phyloP scores from a whole-genome alignment of 2,888 invertebrate species.

The Scaptomyza tumidula region DNA sequence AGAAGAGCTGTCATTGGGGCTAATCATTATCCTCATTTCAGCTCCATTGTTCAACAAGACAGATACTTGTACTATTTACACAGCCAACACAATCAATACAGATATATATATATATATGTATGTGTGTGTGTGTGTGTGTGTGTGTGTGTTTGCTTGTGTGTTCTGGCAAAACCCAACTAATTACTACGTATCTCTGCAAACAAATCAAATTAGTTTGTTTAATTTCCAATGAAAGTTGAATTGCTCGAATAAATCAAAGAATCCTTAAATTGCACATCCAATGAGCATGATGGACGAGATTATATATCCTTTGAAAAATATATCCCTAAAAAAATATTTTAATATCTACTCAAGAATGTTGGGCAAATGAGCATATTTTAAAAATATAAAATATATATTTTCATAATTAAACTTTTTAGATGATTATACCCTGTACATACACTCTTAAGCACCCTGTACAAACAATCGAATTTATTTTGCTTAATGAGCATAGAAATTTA shows the following conservation, averaged over 20 bases:
- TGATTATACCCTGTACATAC: background rate
- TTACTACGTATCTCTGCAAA: slow-evolving; percentile 51
- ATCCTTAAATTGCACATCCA: background rate
- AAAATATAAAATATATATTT: background rate
- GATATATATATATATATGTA: background rate
- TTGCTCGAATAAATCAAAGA: slow-evolving; percentile 22
- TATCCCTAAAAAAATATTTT: too few relatives aligned
- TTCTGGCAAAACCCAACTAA: slow-evolving; percentile 36
- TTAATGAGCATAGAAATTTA: background rate
- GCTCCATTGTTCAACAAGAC: background rate
- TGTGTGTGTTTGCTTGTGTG: slow-evolving; percentile 6
- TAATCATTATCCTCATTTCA: background rate
- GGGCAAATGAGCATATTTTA: background rate
- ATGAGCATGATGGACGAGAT: too few relatives aligned
- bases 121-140: background rate
- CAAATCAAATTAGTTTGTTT: slow-evolving; percentile 61
- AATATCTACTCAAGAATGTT: too few relatives aligned
- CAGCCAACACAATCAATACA: slow-evolving; percentile 3
- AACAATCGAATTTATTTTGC: background rate
- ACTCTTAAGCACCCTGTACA: background rate
- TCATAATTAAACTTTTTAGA: background rate
- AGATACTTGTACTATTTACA: background rate
- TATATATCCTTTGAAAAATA: background rate
- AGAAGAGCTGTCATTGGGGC: background rate
- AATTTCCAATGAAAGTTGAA: slow-evolving; percentile 36